Percentiles rank a stretch among this genome's conserved stretches.
These are phyloP conservation scores for Arizona elegans DNA, from an alignment of 2,113 vertebrate species.

Conservation along the genomic window DNA sequence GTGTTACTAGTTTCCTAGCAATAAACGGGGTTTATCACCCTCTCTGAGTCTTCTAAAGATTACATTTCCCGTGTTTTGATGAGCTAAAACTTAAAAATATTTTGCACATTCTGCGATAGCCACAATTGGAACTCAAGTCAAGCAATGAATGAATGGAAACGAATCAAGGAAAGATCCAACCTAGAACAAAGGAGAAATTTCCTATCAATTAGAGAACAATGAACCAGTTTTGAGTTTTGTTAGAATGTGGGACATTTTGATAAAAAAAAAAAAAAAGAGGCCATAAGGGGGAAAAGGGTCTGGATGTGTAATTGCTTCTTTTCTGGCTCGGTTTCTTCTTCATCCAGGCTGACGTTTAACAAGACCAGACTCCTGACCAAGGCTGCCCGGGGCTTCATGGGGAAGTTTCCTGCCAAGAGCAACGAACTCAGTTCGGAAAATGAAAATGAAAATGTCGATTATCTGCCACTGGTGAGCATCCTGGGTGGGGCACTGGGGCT, in stretches of 20 bases:
- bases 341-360: slow-evolving; percentile 79
- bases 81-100: background rate
- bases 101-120: too few relatives aligned
- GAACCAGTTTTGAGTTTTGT: background rate
- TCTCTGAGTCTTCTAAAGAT: background rate
- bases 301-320: rapidly evolving
- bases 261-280: too few relatives aligned
- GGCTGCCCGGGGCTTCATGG: slow-evolving; percentile 88
- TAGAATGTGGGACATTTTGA: background rate
- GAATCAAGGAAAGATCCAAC: too few relatives aligned
- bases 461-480: slow-evolving; percentile 85
- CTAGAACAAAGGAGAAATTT: too few relatives aligned
- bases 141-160: too few relatives aligned
- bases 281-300: too few relatives aligned
- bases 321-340: background rate
- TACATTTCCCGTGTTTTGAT: background rate
- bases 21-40: background rate
- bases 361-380: slow-evolving; percentile 83
- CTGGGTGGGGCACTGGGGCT: background rate
- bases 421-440: slow-evolving; percentile 70
- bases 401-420: slow-evolving; percentile 67
- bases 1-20: background rate
- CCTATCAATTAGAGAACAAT: too few relatives aligned
- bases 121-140: too few relatives aligned
- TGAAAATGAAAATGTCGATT: slow-evolving; percentile 82